Evolutionary conservation across 30 jellyfish, hydroid and myxozoan species (phyloP).

Genomic region (Catostylus mosaicus): DNA sequence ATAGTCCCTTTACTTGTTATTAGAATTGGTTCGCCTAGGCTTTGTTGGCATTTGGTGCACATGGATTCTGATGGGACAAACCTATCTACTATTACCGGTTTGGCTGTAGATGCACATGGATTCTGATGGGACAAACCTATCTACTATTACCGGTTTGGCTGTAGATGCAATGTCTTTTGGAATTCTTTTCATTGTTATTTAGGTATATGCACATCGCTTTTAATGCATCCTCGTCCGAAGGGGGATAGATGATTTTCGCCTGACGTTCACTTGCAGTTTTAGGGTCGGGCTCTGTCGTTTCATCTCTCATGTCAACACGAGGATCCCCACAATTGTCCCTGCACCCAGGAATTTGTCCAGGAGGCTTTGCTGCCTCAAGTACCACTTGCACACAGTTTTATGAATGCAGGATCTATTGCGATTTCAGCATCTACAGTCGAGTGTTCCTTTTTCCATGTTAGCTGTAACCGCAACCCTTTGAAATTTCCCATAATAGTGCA

Average conservation of each 20-base stretch:
- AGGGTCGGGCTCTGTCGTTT: not conserved
- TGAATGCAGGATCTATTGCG: not conserved
- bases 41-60: constrained; percentile 2
- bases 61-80: constrained; percentile 11
- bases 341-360: not conserved
- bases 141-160: too few species aligned
- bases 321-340: not conserved
- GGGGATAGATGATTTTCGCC: not conserved
- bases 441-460: constrained; percentile 10
- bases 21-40: not conserved
- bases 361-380: not conserved
- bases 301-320: not conserved
- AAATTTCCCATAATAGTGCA: not conserved
- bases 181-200: too few species aligned
- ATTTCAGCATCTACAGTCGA: constrained; percentile 2
- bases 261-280: not conserved
- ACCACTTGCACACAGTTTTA: not conserved
- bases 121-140: too few species aligned
- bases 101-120: not conserved
- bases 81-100: too few species aligned
- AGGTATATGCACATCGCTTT: not conserved
- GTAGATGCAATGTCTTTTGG: too few species aligned
- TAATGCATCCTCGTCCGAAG: not conserved
- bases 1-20: not conserved
- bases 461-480: constrained; percentile 2